Conservation (phyloP, 2,888 invertebrate genomes). For the Drosophila aldrichi region DNA sequence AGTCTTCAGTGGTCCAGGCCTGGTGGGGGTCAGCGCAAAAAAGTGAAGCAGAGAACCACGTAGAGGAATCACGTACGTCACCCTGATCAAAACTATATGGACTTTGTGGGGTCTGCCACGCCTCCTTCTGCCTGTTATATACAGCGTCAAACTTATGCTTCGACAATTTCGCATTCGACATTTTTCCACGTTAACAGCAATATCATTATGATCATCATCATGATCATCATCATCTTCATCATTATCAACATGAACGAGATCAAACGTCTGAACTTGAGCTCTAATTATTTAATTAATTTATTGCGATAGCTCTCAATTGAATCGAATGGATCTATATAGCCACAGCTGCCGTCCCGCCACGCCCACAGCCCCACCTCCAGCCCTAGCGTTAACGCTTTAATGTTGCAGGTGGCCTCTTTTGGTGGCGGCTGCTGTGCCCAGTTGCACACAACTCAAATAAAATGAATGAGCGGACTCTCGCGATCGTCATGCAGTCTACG, state of each 20-base stretch:
- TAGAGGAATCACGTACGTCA: no score
- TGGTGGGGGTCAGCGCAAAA: no score
- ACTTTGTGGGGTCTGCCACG: no score
- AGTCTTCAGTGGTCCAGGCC: no score
- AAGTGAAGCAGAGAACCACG: no score
- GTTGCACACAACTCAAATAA: conserved; percentile 72
- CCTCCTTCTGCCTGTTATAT: no score
- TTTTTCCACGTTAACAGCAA: conserved; percentile 42
- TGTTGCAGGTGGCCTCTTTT: conserved; percentile 74
- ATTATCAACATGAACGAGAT: conserved; percentile 44
- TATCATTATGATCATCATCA: conserved; percentile 27
- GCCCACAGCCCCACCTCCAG: background rate
- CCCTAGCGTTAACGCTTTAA: conserved; percentile 31
- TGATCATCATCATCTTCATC: conserved; percentile 17
- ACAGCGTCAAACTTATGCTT: no score
- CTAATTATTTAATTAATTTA: conserved; percentile 80
- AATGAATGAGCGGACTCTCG: conserved; percentile 46
- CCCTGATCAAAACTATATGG: no score
- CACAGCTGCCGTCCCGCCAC: background rate
- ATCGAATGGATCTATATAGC: conserved; percentile 39
- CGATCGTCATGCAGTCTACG: conserved; percentile 77
- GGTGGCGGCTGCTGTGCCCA: conserved; percentile 66
- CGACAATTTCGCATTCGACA: conserved; percentile 38
- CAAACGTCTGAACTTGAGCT: conserved; percentile 73
- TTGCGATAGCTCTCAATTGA: conserved; percentile 72